A percentile compares a stretch with the other conserved stretches of the same genome.
phyloP scores from a whole-genome alignment of 2,797 vertebrate genomes.

The Columba guinea region DNA sequence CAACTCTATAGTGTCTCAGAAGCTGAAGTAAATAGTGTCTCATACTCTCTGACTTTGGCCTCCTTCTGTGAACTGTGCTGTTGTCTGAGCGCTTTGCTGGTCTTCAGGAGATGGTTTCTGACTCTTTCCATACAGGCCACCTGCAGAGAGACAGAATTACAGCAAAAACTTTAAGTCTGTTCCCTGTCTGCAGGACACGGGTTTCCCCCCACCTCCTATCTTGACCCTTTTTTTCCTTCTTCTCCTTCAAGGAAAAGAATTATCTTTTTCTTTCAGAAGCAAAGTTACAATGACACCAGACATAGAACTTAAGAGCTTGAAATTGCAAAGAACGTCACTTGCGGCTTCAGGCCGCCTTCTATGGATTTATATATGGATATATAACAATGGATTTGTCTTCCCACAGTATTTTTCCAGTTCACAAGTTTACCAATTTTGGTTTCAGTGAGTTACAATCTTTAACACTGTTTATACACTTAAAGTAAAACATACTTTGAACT shows the following conservation, averaged over 20 bases:
- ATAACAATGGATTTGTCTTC: background rate
- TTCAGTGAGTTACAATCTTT: background rate
- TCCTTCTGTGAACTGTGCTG: constrained; percentile 79
- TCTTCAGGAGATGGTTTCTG: constrained; percentile 85
- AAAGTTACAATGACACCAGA: background rate
- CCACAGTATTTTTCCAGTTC: background rate
- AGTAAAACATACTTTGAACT: background rate
- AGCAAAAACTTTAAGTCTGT: background rate
- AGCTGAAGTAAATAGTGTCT: constrained; percentile 23
- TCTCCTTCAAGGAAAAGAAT: background rate
- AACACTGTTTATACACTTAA: background rate
- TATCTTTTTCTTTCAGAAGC: background rate
- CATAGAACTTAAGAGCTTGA: background rate
- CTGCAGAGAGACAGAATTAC: constrained; percentile 71
- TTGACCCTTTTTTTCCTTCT: background rate
- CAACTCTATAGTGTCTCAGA: background rate
- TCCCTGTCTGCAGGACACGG: background rate
- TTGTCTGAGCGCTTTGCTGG: constrained; percentile 85
- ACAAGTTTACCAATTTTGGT: background rate
- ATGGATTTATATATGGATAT: too few relatives aligned
- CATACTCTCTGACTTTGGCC: constrained; percentile 91
- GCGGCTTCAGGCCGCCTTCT: background rate
- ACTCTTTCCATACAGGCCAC: constrained; percentile 72
- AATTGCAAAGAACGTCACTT: background rate
- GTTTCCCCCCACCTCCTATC: too few relatives aligned